These are phyloP conservation scores for Griposia aprilina DNA, from an alignment of 2,888 invertebrate genomes.

Conservation along the genomic window DNA sequence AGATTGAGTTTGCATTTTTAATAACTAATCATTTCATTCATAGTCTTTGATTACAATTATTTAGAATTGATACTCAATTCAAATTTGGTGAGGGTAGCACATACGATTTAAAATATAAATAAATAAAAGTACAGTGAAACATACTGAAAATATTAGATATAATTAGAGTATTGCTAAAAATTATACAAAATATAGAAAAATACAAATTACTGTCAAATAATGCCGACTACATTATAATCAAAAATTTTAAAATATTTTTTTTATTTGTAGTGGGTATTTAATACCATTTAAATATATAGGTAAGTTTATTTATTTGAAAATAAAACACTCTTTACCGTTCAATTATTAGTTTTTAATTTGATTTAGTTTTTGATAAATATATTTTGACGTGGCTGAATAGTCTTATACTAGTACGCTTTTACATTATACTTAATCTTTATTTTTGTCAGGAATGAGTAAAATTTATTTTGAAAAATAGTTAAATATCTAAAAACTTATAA, in stretches of 20 bases:
- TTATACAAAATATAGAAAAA: neutral
- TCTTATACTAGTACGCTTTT: slow-evolving; percentile 62
- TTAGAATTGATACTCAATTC: neutral
- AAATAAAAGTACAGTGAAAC: neutral
- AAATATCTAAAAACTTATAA: neutral
- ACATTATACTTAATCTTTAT: slow-evolving; percentile 42
- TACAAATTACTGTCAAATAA: neutral
- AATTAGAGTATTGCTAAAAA: neutral
- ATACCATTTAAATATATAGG: slow-evolving; percentile 44
- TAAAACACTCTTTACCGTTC: slow-evolving; percentile 84
- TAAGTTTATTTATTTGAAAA: slow-evolving; percentile 61
- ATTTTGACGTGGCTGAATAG: slow-evolving; percentile 72
- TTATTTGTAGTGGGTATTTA: slow-evolving; percentile 38
- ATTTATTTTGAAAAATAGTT: neutral
- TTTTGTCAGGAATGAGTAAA: slow-evolving; percentile 43
- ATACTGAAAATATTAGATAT: neutral
- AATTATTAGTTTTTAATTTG: slow-evolving; percentile 84
- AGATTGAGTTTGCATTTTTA: slow-evolving; percentile 44
- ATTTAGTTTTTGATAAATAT: slow-evolving; percentile 64
- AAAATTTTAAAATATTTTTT: slow-evolving; percentile 1
- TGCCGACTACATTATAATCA: neutral
- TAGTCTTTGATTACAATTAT: slow-evolving; percentile 10
- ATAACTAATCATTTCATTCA: slow-evolving; percentile 20
- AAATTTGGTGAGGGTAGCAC: neutral
- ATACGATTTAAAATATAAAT: neutral